A percentile compares a stretch with the other conserved stretches of the same genome.
These are phyloP conservation scores for Drosophila truncata DNA, from an alignment of 1,140 invertebrate genomes.

Conservation along the genomic window DNA sequence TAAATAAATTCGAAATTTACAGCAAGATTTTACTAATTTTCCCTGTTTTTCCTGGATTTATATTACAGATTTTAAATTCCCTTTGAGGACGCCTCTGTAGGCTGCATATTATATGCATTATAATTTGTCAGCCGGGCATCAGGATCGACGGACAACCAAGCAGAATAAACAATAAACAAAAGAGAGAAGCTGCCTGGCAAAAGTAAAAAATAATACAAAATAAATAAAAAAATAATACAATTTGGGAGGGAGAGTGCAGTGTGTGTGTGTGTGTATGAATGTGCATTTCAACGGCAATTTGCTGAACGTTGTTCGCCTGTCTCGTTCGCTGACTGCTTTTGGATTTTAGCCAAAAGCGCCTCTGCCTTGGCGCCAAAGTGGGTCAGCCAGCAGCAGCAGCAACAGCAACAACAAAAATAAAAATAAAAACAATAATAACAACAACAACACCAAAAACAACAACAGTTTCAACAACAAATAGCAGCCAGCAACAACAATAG, in stretches of 20 bases:
- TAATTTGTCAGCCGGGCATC: constrained; percentile 61
- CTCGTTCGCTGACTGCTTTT: constrained; percentile 62
- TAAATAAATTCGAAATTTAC: neutral
- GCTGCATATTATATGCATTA: constrained; percentile 38
- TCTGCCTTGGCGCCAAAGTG: constrained; percentile 69
- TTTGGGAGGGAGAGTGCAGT: neutral
- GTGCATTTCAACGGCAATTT: constrained; percentile 52
- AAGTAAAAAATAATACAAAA: constrained; percentile 2
- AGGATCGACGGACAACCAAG: constrained; percentile 25
- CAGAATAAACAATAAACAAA: constrained; percentile 44
- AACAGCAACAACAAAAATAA: constrained; percentile 28
- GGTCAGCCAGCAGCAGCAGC: constrained; percentile 62
- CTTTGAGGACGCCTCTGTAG: constrained; percentile 24
- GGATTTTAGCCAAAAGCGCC: constrained; percentile 73
- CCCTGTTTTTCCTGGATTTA: too few species aligned
- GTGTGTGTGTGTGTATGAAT: neutral
- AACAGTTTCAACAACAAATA: constrained; percentile 8
- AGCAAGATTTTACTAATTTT: neutral
- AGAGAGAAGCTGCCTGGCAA: constrained; percentile 26
- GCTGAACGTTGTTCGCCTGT: constrained; percentile 54
- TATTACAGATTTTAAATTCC: neutral
- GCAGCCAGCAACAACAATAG: constrained; percentile 64
- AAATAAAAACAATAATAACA: too few species aligned
- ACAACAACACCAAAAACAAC: constrained; percentile 39
- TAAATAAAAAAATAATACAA: constrained; percentile 2